A percentile compares a stretch with the other conserved stretches of the same genome.
phyloP scores from a whole-genome alignment of 1,140 invertebrate species.

The Aphelinus atriplicis region DNA sequence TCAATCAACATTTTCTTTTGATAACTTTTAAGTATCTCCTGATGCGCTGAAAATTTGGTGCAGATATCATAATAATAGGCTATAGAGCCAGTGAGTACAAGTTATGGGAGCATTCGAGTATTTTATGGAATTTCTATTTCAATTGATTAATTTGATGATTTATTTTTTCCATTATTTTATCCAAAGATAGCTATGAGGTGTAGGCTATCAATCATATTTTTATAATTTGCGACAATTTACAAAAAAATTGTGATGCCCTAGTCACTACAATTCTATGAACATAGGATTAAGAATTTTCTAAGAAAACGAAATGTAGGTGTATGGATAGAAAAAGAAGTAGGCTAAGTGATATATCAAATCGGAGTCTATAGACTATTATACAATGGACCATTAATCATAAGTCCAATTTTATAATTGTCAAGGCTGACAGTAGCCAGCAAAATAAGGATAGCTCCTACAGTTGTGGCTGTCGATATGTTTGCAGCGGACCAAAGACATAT shows the following conservation, averaged over 20 bases:
- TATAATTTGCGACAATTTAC: not conserved
- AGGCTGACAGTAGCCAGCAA: slow-evolving; percentile 48
- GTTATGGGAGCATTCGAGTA: too few species aligned
- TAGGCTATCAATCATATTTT: not conserved
- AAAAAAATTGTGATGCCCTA: not conserved
- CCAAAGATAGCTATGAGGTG: slow-evolving; percentile 1
- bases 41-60: too few species aligned
- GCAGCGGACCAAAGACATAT: slow-evolving; percentile 62
- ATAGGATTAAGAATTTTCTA: slow-evolving; percentile 17
- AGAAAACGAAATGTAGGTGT: not conserved
- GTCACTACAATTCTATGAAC: not conserved
- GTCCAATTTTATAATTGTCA: slow-evolving; percentile 49
- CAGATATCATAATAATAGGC: too few species aligned
- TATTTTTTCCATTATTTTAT: slow-evolving; percentile 14
- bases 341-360: slow-evolving; percentile 10
- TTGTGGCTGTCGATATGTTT: slow-evolving; percentile 67
- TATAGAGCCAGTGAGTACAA: too few species aligned
- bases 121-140: too few species aligned
- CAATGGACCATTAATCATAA: slow-evolving; percentile 14
- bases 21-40: too few species aligned
- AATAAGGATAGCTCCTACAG: slow-evolving; percentile 61
- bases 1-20: too few species aligned
- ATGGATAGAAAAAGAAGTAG: not conserved
- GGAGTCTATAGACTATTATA: slow-evolving; percentile 15
- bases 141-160: not conserved